Evolutionary conservation across 2,797 vertebrate genomes (phyloP), one percentile per base, ranked within the genome.

Genomic region (Scarus forsteni): DNA sequence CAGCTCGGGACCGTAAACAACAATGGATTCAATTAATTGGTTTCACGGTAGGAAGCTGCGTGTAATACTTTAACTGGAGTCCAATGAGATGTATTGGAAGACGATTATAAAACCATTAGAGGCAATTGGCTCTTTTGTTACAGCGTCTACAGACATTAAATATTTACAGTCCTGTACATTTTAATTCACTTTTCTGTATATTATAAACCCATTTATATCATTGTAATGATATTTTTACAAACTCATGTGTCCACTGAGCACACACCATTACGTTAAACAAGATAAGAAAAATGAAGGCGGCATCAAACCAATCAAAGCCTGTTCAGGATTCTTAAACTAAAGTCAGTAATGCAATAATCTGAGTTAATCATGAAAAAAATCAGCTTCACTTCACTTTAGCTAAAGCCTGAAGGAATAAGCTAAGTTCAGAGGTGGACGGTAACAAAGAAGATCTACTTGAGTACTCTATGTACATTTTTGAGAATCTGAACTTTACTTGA

Each of bases 31-130:
- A 12, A 60, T 73, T 54, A 46, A 79, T 54, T 53, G 50, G 49
- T 50, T 15, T 73, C 46, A 16, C 39, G 50, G 40, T 43, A 54
- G 27, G 62, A 52, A 18, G 12, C 18, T 44, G 34, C n/a, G 1
- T 19, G 1, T 44, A 16, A 56, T 35, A 56, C 56, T 58, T 64
- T 60, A 36, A n/a, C 39, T 35, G 5, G 15, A 12, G 15, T 36
- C 0, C 67, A 19, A 27, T 27, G 40, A n/a, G 53, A 61, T 40
- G 60, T 56, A 66, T 38, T 42, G 15, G 9, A 73, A 46, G 39
- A 10, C 46, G 42, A 78, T 75, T 46, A 75, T 45, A 69, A 58
- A 7, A 60, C 40, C 38, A 40, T 60, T 27, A 42, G 27, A 39
- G 56, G 38, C 11, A 7, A 11, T 62, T 45, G 48, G 5, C 51